Conservation (phyloP, 1,140 invertebrate genomes). For the Aphidius ervi region DNA sequence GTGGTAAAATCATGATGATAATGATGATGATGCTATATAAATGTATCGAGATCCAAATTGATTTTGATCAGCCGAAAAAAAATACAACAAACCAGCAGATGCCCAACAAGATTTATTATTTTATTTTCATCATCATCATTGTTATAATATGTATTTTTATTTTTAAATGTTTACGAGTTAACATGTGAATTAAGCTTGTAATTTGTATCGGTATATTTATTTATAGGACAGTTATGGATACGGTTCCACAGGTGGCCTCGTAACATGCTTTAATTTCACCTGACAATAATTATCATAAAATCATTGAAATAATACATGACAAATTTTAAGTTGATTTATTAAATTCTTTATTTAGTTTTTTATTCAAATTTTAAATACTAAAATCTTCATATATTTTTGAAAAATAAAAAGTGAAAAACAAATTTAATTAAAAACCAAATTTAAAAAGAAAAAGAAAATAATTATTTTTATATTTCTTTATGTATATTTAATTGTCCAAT, state of each 20-base stretch:
- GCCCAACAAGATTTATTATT: background rate
- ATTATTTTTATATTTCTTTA: too few relatives aligned
- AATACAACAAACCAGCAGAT: conserved; percentile 8
- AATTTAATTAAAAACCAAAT: too few relatives aligned
- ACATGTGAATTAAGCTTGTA: conserved; percentile 2
- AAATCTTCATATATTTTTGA: too few relatives aligned
- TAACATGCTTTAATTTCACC: conserved; percentile 8
- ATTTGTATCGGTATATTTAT: conserved; percentile 9
- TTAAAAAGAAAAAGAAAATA: too few relatives aligned
- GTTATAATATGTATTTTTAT: background rate
- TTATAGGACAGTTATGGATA: conserved; percentile 6
- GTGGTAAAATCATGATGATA: background rate
- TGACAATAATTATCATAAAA: too few relatives aligned
- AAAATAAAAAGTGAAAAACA: too few relatives aligned
- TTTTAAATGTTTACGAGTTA: background rate
- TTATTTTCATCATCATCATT: too few relatives aligned
- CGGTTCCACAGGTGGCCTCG: conserved; percentile 9
- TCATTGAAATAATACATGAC: too few relatives aligned
- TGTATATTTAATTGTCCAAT: too few relatives aligned
- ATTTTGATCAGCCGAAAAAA: conserved; percentile 1
- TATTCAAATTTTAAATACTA: too few relatives aligned
- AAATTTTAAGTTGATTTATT: background rate
- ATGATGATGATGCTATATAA: too few relatives aligned
- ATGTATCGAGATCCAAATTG: background rate
- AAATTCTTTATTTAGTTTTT: too few relatives aligned